A percentile compares a stretch with the other conserved stretches of the same genome.
phyloP scores from a whole-genome alignment of 53 echinoderm and acorn worm species.

The Actinopyga echinites region DNA sequence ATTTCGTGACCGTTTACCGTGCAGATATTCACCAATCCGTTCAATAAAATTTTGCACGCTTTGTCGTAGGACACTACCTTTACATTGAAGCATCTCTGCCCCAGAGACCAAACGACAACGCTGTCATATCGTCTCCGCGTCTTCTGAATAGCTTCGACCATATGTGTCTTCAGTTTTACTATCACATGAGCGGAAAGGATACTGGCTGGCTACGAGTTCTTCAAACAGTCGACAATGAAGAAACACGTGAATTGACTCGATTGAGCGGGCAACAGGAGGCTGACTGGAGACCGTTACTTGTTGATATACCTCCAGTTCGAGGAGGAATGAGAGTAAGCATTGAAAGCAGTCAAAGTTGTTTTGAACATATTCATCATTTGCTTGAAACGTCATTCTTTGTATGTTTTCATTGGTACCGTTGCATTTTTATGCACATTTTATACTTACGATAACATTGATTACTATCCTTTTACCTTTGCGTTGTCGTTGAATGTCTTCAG shows the following conservation, averaged over 20 bases:
- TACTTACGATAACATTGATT: no score
- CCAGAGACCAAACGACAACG: conserved; percentile 63
- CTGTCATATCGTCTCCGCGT: conserved; percentile 56
- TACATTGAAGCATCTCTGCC: conserved; percentile 89
- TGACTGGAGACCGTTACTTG: conserved; percentile 56
- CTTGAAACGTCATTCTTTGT: no score
- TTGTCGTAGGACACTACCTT: conserved; percentile 67
- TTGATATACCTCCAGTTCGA: conserved; percentile 43
- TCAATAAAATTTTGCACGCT: neutral
- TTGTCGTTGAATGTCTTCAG: no score
- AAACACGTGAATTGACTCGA: conserved; percentile 30
- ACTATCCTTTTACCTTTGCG: no score
- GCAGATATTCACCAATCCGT: neutral
- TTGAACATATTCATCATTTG: no score
- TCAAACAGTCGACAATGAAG: conserved; percentile 28
- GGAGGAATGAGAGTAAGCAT: conserved; percentile 51
- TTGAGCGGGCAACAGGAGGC: conserved; percentile 56
- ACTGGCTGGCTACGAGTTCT: conserved; percentile 61
- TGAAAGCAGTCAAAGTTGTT: no score
- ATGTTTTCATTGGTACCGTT: no score
- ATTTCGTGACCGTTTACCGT: no score
- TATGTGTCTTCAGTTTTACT: conserved; percentile 79
- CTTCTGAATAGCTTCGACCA: conserved; percentile 44
- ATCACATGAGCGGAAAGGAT: conserved; percentile 83
- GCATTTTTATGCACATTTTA: no score